A percentile compares a stretch with the other conserved stretches of the same genome.
These are phyloP conservation scores for Anguilla rostrata DNA, from an alignment of 2,113 vertebrate species.

Conservation along the genomic window DNA sequence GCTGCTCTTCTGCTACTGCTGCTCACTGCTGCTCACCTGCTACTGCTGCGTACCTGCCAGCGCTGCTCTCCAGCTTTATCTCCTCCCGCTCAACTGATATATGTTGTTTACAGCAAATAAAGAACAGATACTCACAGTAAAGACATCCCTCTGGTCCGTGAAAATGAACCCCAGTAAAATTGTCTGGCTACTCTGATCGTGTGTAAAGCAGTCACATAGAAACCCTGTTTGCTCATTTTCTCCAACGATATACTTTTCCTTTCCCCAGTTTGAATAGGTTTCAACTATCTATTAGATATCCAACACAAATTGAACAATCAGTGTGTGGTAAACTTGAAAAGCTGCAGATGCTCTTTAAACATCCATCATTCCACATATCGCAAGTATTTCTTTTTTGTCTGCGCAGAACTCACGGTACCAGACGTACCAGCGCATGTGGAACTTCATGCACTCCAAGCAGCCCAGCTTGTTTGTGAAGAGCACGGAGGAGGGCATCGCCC, in stretches of 20 bases:
- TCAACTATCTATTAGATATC: neutral
- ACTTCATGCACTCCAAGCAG: slow-evolving; percentile 99
- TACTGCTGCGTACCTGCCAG: too few species aligned
- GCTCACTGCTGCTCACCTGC: too few species aligned
- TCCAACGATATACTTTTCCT: neutral
- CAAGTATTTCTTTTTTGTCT: slow-evolving; percentile 10
- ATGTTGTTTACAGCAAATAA: too few species aligned
- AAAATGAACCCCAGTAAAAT: neutral
- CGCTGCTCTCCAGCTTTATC: too few species aligned
- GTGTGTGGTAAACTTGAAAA: neutral
- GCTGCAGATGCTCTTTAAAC: neutral
- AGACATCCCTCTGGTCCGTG: neutral
- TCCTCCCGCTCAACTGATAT: too few species aligned
- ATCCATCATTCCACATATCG: slow-evolving; percentile 29
- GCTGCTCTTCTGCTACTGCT: too few species aligned
- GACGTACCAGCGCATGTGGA: slow-evolving; percentile 99
- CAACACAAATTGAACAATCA: neutral
- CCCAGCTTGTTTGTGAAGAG: slow-evolving; percentile 98
- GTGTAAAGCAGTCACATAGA: neutral
- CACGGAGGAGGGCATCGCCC: slow-evolving; percentile 94
- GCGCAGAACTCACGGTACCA: slow-evolving; percentile 95
- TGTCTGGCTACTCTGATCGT: too few species aligned
- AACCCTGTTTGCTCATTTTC: neutral
- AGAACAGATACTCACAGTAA: neutral
- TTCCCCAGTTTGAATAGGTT: neutral